Evolutionary conservation across 2,888 invertebrate genomes (phyloP).

Genomic region (Machimus rusticus): DNA sequence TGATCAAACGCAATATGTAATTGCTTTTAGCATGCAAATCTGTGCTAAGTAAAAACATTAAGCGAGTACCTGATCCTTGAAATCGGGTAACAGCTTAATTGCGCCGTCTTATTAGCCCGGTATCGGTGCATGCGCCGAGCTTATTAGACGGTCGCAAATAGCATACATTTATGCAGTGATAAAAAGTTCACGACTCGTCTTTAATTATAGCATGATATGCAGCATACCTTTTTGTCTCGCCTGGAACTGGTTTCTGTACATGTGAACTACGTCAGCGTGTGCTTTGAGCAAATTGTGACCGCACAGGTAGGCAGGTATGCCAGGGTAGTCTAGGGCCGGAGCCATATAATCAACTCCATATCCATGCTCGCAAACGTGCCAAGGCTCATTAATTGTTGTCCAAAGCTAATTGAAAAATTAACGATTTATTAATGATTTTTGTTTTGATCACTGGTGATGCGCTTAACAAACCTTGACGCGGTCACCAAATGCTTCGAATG

Average conservation of each 20-base stretch:
- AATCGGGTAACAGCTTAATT: background rate
- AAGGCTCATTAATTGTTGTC: constrained; percentile 82
- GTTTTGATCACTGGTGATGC: background rate
- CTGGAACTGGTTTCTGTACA: constrained; percentile 70
- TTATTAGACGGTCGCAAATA: background rate
- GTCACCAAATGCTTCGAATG: constrained; percentile 70
- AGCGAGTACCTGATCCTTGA: background rate
- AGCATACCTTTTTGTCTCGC: constrained; percentile 65
- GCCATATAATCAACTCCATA: constrained; percentile 69
- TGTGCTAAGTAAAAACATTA: background rate
- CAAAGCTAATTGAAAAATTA: constrained; percentile 63
- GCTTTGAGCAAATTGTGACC: constrained; percentile 77
- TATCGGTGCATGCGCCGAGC: background rate
- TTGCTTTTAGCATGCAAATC: background rate
- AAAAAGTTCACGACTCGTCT: background rate
- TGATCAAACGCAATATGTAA: background rate
- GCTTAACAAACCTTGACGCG: constrained; percentile 65
- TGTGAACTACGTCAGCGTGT: constrained; percentile 74
- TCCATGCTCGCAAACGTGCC: constrained; percentile 62
- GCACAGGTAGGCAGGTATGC: constrained; percentile 72
- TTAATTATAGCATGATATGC: background rate
- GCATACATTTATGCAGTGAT: background rate
- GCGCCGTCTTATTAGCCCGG: background rate
- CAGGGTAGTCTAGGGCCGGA: constrained; percentile 68
- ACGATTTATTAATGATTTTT: background rate